A percentile compares a stretch with the other conserved stretches of the same genome.
phyloP scores from a whole-genome alignment of 1,140 invertebrate species.

The Pogonomyrmex barbatus region DNA sequence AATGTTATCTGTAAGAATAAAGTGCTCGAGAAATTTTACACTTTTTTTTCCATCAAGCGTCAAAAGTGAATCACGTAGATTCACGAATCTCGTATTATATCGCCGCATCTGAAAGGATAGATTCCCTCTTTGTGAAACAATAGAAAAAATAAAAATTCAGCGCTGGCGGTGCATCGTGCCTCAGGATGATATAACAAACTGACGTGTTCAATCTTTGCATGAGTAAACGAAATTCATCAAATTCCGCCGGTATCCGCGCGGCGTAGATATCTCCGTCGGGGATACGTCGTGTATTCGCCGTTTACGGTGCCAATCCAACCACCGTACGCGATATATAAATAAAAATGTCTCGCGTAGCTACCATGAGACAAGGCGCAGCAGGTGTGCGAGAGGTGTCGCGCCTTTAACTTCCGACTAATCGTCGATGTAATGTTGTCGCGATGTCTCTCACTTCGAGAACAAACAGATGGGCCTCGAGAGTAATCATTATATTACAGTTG shows the following conservation, averaged over 20 bases:
- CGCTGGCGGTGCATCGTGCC: neutral
- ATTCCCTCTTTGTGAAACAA: neutral
- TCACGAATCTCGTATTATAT: neutral
- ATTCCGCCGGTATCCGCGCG: neutral
- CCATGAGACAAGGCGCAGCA: neutral
- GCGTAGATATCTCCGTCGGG: neutral
- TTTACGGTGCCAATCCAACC: neutral
- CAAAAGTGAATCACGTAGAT: neutral
- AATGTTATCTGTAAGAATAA: neutral
- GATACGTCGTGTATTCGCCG: neutral
- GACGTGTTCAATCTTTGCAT: neutral
- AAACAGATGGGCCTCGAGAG: constrained; percentile 79
- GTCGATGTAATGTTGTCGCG: constrained; percentile 13
- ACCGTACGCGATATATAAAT: neutral
- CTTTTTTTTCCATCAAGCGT: neutral
- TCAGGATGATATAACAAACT: neutral
- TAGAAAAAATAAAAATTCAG: neutral
- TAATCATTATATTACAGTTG: constrained; percentile 77
- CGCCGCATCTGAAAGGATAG: neutral
- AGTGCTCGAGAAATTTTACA: neutral
- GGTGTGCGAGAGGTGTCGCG: constrained; percentile 24
- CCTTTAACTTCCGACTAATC: neutral
- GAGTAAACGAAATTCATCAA: constrained; percentile 5
- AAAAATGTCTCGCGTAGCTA: constrained; percentile 34
- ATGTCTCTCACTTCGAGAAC: constrained; percentile 75